phyloP scores from a whole-genome alignment of 2,113 vertebrate species.

The Sinocyclocheilus maitianheensis region DNA sequence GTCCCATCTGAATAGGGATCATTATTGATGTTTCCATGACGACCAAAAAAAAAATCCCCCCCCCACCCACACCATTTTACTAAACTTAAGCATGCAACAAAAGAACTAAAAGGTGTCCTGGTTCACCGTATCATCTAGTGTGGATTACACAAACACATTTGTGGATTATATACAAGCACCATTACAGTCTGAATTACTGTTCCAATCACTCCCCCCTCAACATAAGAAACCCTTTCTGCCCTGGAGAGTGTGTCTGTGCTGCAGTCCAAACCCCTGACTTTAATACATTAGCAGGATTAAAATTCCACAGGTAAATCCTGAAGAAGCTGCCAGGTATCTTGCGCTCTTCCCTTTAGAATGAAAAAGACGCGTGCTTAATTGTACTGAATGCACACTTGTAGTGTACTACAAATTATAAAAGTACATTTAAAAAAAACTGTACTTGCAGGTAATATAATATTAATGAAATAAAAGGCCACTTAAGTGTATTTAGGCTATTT shows the following conservation, averaged over 20 bases:
- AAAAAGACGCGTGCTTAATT: neutral
- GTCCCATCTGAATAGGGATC: neutral
- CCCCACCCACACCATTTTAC: neutral
- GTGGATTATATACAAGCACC: slow-evolving; percentile 15
- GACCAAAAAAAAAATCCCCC: neutral
- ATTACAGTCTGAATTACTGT: neutral
- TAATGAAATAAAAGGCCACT: too few relatives aligned
- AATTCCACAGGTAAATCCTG: slow-evolving; percentile 72
- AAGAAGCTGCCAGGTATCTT: slow-evolving; percentile 59
- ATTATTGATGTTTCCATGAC: slow-evolving; percentile 28
- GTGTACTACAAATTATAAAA: too few relatives aligned
- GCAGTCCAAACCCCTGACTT: slow-evolving; percentile 68
- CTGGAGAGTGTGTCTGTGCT: slow-evolving; percentile 58
- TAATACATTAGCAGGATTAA: slow-evolving; percentile 77
- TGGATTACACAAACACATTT: slow-evolving; percentile 20
- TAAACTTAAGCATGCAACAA: slow-evolving; percentile 3
- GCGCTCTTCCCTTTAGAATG: slow-evolving; percentile 38
- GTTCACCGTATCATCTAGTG: neutral
- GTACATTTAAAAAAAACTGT: too few relatives aligned
- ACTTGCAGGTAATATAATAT: too few relatives aligned
- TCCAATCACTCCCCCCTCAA: slow-evolving; percentile 25
- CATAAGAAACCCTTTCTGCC: slow-evolving; percentile 33
- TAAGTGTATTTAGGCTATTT: too few relatives aligned
- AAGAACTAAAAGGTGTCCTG: neutral
- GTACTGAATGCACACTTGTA: too few relatives aligned